Conservation (phyloP, 2,888 invertebrate species). For the Enoplolaimus lenunculus region DNA sequence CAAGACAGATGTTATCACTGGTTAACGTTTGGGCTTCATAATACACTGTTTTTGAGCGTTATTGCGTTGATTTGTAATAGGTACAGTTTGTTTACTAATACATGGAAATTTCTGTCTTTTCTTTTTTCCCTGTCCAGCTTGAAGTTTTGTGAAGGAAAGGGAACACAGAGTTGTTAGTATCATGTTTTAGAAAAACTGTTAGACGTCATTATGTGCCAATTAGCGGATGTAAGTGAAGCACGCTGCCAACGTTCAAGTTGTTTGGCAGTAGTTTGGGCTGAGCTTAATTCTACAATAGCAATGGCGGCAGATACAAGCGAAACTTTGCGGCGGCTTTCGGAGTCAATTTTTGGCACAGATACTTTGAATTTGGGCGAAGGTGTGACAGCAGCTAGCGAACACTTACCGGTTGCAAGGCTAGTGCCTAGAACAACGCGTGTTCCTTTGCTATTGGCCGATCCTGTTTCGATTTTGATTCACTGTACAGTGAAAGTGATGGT, state of each 20-base stretch:
- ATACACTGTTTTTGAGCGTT: too few relatives aligned
- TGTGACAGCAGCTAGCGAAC: neutral
- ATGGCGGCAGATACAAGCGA: neutral
- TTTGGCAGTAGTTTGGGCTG: neutral
- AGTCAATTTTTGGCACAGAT: neutral
- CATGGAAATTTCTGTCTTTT: too few relatives aligned
- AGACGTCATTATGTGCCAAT: conserved; percentile 8
- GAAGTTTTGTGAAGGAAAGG: too few relatives aligned
- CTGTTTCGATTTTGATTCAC: conserved; percentile 3
- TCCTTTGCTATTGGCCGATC: conserved; percentile 13
- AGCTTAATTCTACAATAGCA: neutral
- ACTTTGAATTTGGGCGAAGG: neutral
- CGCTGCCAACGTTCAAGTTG: neutral
- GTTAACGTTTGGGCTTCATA: too few relatives aligned
- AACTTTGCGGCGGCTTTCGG: neutral
- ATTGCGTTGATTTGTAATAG: too few relatives aligned
- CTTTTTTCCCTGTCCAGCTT: too few relatives aligned
- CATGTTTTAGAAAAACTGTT: too few relatives aligned
- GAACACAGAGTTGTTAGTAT: too few relatives aligned
- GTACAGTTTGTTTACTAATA: too few relatives aligned
- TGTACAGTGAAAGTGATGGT: neutral
- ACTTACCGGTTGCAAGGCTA: too few relatives aligned
- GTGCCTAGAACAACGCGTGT: neutral
- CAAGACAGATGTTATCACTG: too few relatives aligned
- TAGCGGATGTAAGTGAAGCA: neutral